Percentiles rank a stretch among this genome's conserved stretches.
Evolutionary conservation across 2,888 invertebrate species (phyloP).

Genomic region (Elmis aenea): DNA sequence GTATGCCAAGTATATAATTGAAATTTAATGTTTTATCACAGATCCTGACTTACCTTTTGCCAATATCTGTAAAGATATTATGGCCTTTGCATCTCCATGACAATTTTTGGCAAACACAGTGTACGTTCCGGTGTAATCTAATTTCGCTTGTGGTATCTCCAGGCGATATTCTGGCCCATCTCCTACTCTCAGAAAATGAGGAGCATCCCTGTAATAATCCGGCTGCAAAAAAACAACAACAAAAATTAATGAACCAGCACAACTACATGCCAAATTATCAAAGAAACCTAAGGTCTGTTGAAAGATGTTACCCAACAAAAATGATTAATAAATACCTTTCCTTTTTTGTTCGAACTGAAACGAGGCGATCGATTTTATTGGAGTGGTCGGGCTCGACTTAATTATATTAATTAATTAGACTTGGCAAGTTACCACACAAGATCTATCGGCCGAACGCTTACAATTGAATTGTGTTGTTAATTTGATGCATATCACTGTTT

Average conservation of each 20-base stretch:
- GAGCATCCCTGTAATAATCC: constrained; percentile 81
- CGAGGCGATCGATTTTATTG: not conserved
- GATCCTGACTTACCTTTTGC: constrained; percentile 69
- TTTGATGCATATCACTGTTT: no score
- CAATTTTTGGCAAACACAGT: constrained; percentile 77
- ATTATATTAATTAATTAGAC: constrained; percentile 7
- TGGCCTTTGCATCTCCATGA: constrained; percentile 79
- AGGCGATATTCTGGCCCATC: constrained; percentile 76
- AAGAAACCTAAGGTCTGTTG: no score
- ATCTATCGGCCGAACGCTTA: no score
- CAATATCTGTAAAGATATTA: constrained; percentile 81
- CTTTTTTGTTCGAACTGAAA: not conserved
- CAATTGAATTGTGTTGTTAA: no score
- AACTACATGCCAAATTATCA: no score
- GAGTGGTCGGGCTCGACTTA: constrained; percentile 3
- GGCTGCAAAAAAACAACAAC: constrained; percentile 58
- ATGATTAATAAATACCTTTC: no score
- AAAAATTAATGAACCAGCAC: no score
- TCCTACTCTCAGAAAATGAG: constrained; percentile 70
- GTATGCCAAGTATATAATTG: no score
- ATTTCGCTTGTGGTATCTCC: constrained; percentile 80
- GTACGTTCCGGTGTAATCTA: constrained; percentile 84
- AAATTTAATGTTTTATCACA: no score
- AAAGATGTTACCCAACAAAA: no score
- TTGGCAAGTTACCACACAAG: constrained; percentile 3